Base-by-base conservation (phyloP, 2,888 invertebrate genomes). In the Chaetoderma sp. region DNA sequence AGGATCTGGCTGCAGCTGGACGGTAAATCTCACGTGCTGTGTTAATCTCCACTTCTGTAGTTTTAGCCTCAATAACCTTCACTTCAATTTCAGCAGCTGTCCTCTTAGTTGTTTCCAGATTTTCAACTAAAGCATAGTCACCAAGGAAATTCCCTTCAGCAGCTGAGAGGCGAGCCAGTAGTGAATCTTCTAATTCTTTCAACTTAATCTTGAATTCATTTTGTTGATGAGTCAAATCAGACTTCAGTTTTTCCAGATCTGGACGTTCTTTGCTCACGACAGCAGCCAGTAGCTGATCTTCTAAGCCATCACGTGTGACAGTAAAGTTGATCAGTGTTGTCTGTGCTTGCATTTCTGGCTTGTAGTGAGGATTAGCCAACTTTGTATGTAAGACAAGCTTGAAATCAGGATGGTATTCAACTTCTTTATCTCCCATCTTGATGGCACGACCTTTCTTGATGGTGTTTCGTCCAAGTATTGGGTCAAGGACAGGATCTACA, bases 301-400 rank as follows among this genome's bases (percentile, higher is more conserved):
- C 97, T 52, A 98, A 88, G 8, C 97, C 98, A 83, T 97, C 97
- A 80, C 95, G 91, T 6, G 98, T 98, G 6, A 98, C 98, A 10
- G 97, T 97, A 82, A 98, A 98, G 88, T 98, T 97, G 72, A 98
- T 96, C 65, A 98, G 89, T 1, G 97, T 97, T 0, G 96, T 95
- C 88, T 98, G 97, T 16, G 98, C 98, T 88, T 98, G 97, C 94
- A 98, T 95, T 89, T 98, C 98, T 1, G 98, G 98, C 84, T 97
- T 95, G 86, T 97, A 98, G 88, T 97, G 97, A 13, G 97, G 98
- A 89, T 97, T 98, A 1, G 96, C 96, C 75, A 98, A 87, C 88
- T 98, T 98, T 0, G 97, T 97, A 79, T 98, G 97, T 25, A 98
- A 88, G 73, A 97, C 93, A 3, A 98, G 88, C 44, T 93, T 91